These are phyloP conservation scores for Tretioscincus oriximinensis DNA, from an alignment of 2,113 vertebrate species.

Conservation along the genomic window DNA sequence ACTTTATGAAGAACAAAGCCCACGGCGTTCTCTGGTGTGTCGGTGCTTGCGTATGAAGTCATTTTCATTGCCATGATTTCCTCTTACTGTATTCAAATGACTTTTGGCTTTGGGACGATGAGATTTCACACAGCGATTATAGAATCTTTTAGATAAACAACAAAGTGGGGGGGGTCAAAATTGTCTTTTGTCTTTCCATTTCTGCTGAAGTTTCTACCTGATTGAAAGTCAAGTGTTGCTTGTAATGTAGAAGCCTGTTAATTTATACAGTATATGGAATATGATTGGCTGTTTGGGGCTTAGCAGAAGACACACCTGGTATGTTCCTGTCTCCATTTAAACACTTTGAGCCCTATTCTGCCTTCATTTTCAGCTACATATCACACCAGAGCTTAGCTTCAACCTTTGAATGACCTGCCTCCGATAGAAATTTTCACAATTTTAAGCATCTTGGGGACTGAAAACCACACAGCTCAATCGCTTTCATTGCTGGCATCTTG, in stretches of 20 bases:
- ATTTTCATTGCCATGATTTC: slow-evolving; percentile 69
- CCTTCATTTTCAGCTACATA: slow-evolving; percentile 50
- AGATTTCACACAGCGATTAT: slow-evolving; percentile 55
- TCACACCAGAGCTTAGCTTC: slow-evolving; percentile 41
- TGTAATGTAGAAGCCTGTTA: slow-evolving; percentile 64
- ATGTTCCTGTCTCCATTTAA: slow-evolving; percentile 64
- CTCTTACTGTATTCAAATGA: slow-evolving; percentile 61
- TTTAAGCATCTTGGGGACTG: slow-evolving; percentile 53
- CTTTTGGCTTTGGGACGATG: slow-evolving; percentile 65
- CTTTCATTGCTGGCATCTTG: slow-evolving; percentile 41
- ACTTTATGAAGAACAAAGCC: slow-evolving; percentile 59
- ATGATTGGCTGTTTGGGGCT: slow-evolving; percentile 58
- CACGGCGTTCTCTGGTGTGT: slow-evolving; percentile 70
- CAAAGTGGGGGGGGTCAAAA: slow-evolving; percentile 51
- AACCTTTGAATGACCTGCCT: slow-evolving; percentile 39
- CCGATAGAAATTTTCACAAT: slow-evolving; percentile 36
- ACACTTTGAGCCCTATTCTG: slow-evolving; percentile 64
- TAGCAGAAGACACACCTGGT: slow-evolving; percentile 64
- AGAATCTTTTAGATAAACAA: slow-evolving; percentile 57
- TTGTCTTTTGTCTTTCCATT: slow-evolving; percentile 56
- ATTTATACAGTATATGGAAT: slow-evolving; percentile 58
- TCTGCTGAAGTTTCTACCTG: slow-evolving; percentile 68
- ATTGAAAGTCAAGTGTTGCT: slow-evolving; percentile 64
- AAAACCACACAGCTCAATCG: not conserved
- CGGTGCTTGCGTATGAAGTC: slow-evolving; percentile 65